A percentile compares a stretch with the other conserved stretches of the same genome.
These are phyloP conservation scores for Dryobates pubescens DNA, from an alignment of 2,797 vertebrate genomes.

Conservation along the genomic window DNA sequence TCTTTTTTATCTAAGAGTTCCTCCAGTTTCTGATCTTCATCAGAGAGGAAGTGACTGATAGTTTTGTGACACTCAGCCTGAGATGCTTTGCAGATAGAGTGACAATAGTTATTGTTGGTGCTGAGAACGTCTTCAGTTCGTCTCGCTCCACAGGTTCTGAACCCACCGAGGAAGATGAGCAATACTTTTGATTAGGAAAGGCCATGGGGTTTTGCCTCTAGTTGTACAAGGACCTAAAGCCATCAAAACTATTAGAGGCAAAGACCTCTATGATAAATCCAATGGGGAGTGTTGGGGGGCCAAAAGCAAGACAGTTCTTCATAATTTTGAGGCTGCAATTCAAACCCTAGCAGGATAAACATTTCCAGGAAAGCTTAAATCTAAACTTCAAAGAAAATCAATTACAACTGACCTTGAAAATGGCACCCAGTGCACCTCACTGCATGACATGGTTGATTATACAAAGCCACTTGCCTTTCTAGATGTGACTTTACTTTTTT, in stretches of 20 bases:
- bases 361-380: slow-evolving; percentile 18
- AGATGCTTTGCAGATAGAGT: background rate
- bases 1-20: slow-evolving; percentile 20
- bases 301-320: background rate
- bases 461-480: slow-evolving; percentile 13
- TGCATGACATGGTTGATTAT: background rate
- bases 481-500: background rate
- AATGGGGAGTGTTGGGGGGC: background rate
- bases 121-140: rapidly evolving
- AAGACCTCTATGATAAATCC: background rate
- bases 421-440: background rate
- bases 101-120: background rate
- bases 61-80: background rate
- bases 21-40: background rate
- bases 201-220: background rate
- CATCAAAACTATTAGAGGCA: background rate
- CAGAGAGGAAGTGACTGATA: background rate
- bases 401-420: slow-evolving; percentile 41
- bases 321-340: background rate
- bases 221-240: background rate
- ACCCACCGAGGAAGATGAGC: background rate
- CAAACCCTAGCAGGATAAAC: slow-evolving; percentile 14
- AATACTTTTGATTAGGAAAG: background rate
- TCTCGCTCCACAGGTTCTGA: background rate
- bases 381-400: slow-evolving; percentile 14